Conservation (phyloP, 2,113 vertebrate genomes). For the Oncorhynchus kisutch region DNA sequence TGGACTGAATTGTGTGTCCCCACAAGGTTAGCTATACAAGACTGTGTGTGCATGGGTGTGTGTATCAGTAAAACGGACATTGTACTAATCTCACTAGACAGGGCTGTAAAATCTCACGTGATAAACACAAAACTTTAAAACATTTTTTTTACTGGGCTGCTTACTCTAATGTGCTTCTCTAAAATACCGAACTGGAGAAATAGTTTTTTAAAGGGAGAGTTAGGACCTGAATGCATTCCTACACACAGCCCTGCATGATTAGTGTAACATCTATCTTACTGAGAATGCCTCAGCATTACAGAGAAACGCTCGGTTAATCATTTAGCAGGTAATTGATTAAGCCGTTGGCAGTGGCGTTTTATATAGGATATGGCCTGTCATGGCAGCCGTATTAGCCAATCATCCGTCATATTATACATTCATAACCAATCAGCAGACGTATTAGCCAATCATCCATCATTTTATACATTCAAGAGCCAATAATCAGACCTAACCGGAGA, state of each 20-base stretch:
- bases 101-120: too few relatives aligned
- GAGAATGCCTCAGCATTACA: constrained; percentile 5
- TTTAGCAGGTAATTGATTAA: constrained; percentile 45
- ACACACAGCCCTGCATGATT: neutral
- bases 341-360: constrained; percentile 26
- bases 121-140: too few relatives aligned
- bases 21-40: too few relatives aligned
- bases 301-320: constrained; percentile 19
- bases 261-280: neutral
- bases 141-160: too few relatives aligned
- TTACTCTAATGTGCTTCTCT: too few relatives aligned
- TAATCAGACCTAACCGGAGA: neutral
- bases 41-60: too few relatives aligned
- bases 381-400: neutral
- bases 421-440: constrained; percentile 18
- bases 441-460: neutral
- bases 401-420: neutral
- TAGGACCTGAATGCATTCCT: too few relatives aligned
- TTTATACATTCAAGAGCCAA: constrained; percentile 16
- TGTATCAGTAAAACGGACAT: too few relatives aligned
- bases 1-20: too few relatives aligned
- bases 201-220: too few relatives aligned
- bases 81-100: too few relatives aligned
- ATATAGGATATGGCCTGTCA: constrained; percentile 14
- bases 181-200: too few relatives aligned